phyloP scores from a whole-genome alignment of 2,113 vertebrate genomes.

The Aphyosemion australe region DNA sequence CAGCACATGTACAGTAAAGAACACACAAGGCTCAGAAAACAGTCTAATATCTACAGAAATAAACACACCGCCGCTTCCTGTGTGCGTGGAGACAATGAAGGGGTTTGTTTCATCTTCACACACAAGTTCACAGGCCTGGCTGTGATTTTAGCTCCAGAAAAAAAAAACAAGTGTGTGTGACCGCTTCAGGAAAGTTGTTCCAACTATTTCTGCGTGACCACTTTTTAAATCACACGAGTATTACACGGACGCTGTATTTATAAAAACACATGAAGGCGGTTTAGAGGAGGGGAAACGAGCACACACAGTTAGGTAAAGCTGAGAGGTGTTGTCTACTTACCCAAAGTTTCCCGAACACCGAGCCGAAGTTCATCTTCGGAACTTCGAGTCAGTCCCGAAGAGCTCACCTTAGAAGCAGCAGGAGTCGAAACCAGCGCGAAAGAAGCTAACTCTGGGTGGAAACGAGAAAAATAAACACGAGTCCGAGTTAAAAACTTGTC shows the following conservation, averaged over 20 bases:
- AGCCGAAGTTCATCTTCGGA: slow-evolving; percentile 74
- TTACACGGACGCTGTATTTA: too few relatives aligned
- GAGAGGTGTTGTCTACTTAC: slow-evolving; percentile 51
- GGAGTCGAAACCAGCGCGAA: background rate
- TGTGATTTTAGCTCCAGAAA: slow-evolving; percentile 40
- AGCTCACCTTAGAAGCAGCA: slow-evolving; percentile 21
- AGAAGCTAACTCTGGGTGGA: background rate
- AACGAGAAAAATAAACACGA: background rate
- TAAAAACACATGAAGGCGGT: too few relatives aligned
- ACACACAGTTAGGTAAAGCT: too few relatives aligned
- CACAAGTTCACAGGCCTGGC: slow-evolving; percentile 47
- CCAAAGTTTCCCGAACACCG: slow-evolving; percentile 53
- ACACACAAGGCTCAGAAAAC: background rate
- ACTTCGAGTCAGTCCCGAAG: slow-evolving; percentile 58
- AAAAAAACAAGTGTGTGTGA: background rate
- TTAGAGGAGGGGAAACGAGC: too few relatives aligned
- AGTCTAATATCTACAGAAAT: slow-evolving; percentile 20
- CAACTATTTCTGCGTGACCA: background rate
- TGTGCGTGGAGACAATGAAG: slow-evolving; percentile 50
- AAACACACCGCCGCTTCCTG: slow-evolving; percentile 52
- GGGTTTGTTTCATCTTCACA: slow-evolving; percentile 54
- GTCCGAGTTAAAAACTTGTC: slow-evolving; percentile 18
- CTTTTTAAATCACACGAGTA: too few relatives aligned
- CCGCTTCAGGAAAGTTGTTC: background rate
- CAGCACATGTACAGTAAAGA: slow-evolving; percentile 49